Percentiles rank a stretch among this genome's conserved stretches.
phyloP scores from a whole-genome alignment of 2,888 invertebrate genomes.

The Pyrrhia umbra region DNA sequence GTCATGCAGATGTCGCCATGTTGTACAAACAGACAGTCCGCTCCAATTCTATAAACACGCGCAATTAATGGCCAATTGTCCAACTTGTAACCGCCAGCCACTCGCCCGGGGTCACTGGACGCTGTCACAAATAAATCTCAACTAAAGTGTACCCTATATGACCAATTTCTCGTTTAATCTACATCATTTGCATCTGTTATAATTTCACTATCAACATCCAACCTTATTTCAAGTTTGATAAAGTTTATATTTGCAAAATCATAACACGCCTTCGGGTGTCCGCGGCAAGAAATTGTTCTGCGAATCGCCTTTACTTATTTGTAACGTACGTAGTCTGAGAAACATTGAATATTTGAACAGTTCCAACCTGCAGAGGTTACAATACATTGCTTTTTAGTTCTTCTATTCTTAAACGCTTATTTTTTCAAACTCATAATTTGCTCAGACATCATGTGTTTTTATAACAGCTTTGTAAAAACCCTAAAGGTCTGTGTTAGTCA shows the following conservation, averaged over 20 bases:
- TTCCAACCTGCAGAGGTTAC: constrained; percentile 60
- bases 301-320: constrained; percentile 78
- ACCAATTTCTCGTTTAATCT: constrained; percentile 85
- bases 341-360: constrained; percentile 79
- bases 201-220: constrained; percentile 46
- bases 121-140: constrained; percentile 85
- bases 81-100: constrained; percentile 65
- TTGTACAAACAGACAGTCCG: constrained; percentile 77
- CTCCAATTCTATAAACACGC: constrained; percentile 83
- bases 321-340: constrained; percentile 75
- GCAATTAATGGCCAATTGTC: constrained; percentile 86
- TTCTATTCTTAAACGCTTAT: constrained; percentile 31
- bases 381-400: constrained; percentile 50
- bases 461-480: constrained; percentile 2
- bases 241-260: constrained; percentile 73
- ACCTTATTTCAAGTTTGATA: constrained; percentile 68
- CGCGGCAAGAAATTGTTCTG: constrained; percentile 80
- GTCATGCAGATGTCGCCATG: constrained; percentile 64
- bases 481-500: constrained; percentile 7
- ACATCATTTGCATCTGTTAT: constrained; percentile 66
- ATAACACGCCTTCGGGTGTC: constrained; percentile 74
- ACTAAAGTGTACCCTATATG: constrained; percentile 77
- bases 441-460: background rate
- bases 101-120: constrained; percentile 70
- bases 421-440: constrained; percentile 6